Base-by-base conservation (phyloP, 2,888 invertebrate species). In the Blera fallax region DNA sequence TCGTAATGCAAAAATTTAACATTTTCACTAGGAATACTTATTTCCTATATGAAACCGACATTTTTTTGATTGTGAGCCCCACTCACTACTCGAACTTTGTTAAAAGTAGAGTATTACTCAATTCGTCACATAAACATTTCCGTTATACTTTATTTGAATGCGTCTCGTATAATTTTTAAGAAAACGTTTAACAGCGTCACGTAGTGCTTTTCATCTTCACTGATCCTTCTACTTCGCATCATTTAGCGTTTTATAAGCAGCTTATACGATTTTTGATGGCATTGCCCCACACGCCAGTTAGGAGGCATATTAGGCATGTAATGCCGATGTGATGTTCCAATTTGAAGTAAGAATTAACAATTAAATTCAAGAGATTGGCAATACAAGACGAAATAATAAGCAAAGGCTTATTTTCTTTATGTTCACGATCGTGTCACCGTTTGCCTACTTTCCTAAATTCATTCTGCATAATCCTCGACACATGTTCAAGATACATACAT, bases 211-310 rank as follows among this genome's bases (percentile, higher is more conserved):
- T n/a, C 37, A 40, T n/a, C 37, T n/a, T n/a, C 37, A 40, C 3
- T 40, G 14, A 40, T 14, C 14, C 40, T 5, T 14, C 14, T 14
- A 2, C 40, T 40, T 40, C 40, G 40, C 40, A 40, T 40, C 40
- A 14, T 40, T 40, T 40, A 24, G 24, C 37, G 6, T 37, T 60
- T 60, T 24, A 6, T 58, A 60, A 60, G 60, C 60, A 27, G 40
- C 60, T 60, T 60, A 60, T 24, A 21, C 7, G 40, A 60, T 40
- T 60, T 60, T 11, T 14, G 27, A 40, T 60, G 60, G 60, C 60
- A 40, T 24, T 60, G 60, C 60, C 40, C 60, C 60, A 21, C 29
- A 34, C 21, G 21, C 29, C 37, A 34, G n/a, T 58, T 16, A 21
- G 58, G 21, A 58, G 10, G 3, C 21, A 48, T 21, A 43, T 2